These are phyloP conservation scores for Rapana venosa DNA, from an alignment of 2,888 invertebrate species.

Conservation along the genomic window DNA sequence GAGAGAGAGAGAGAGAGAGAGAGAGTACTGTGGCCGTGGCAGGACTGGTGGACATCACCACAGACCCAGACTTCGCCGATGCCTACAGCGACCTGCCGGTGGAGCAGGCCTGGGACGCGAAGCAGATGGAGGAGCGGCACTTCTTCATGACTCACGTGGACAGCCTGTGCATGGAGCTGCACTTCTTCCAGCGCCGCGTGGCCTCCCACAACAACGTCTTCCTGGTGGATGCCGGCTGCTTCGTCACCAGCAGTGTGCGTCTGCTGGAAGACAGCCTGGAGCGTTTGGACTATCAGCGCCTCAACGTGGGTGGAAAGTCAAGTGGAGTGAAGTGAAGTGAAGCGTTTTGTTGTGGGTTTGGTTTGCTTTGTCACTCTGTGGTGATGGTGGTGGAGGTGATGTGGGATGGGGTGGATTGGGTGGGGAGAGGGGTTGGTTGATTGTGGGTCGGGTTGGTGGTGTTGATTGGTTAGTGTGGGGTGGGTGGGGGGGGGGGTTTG, in stretches of 20 bases:
- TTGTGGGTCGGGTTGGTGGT: too few species aligned
- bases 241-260: background rate
- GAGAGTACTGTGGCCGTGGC: background rate
- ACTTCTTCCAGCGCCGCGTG: constrained; percentile 68
- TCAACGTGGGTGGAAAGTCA: background rate
- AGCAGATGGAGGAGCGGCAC: constrained; percentile 69
- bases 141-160: constrained; percentile 76
- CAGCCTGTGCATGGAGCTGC: constrained; percentile 72
- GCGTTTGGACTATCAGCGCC: background rate
- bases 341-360: too few species aligned
- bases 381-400: background rate
- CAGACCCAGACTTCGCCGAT: constrained; percentile 71
- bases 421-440: background rate
- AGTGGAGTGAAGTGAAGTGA: too few species aligned
- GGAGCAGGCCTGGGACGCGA: constrained; percentile 68
- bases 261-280: background rate
- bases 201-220: constrained; percentile 64
- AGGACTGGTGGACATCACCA: constrained; percentile 75
- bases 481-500: too few species aligned
- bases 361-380: too few species aligned
- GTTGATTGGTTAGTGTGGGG: too few species aligned
- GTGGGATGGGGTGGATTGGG: background rate
- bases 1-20: too few species aligned
- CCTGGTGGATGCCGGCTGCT: constrained; percentile 26
- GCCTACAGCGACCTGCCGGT: constrained; percentile 69